Evolutionary conservation across 2,888 invertebrate genomes (phyloP).

Genomic region (Tachystola acroxantha): DNA sequence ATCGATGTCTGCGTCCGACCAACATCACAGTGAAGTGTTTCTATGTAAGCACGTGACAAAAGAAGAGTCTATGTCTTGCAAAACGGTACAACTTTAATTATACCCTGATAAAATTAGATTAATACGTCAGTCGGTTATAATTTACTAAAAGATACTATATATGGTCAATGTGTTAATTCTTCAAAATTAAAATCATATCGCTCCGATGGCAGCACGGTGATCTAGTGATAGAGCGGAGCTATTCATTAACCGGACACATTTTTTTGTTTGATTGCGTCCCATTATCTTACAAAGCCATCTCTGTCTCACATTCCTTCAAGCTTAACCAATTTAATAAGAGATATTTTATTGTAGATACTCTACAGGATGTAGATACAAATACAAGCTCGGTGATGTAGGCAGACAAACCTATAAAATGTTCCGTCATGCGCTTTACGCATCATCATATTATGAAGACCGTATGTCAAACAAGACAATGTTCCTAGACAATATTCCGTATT

Average conservation of each 20-base stretch:
- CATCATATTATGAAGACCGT: too few species aligned
- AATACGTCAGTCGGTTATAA: too few species aligned
- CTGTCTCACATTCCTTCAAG: constrained; percentile 16
- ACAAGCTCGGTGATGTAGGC: too few species aligned
- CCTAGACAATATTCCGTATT: too few species aligned
- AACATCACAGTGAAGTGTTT: background rate
- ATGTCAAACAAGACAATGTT: too few species aligned
- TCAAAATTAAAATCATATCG: constrained; percentile 1
- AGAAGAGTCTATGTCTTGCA: background rate
- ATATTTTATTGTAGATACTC: too few species aligned
- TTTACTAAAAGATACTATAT: too few species aligned
- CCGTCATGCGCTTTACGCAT: too few species aligned
- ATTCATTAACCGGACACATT: constrained; percentile 15
- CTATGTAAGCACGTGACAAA: background rate
- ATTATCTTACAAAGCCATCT: constrained; percentile 16
- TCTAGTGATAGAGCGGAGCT: constrained; percentile 8
- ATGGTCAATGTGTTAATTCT: constrained; percentile 1
- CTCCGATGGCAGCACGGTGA: background rate
- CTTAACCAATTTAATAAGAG: constrained; percentile 13
- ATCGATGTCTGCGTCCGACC: constrained; percentile 3
- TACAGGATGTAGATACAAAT: too few species aligned
- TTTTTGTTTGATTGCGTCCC: constrained; percentile 13
- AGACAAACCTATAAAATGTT: too few species aligned
- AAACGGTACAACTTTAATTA: too few species aligned
- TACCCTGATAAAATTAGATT: too few species aligned